Evolutionary conservation across 2,888 invertebrate species (phyloP).

Genomic region (Microplitis deprimator): DNA sequence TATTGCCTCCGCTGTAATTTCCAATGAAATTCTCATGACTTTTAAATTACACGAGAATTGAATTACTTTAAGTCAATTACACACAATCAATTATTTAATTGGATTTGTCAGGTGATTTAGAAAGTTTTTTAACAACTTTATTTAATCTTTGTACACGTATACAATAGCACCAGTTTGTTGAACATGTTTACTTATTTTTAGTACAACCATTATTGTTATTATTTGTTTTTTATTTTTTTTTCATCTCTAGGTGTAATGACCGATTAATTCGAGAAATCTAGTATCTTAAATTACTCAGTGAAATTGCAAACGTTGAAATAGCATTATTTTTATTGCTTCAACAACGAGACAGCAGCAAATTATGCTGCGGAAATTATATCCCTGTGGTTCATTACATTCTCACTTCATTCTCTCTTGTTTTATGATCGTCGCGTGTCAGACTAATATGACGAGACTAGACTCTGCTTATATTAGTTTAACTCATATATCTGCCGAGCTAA

Average conservation of each 20-base stretch:
- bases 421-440: slow-evolving; percentile 29
- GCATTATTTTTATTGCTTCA: slow-evolving; percentile 51
- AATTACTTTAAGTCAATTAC: slow-evolving; percentile 18
- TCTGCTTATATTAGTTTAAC: not conserved
- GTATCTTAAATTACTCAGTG: slow-evolving; percentile 47
- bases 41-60: slow-evolving; percentile 19
- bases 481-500: not conserved
- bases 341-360: slow-evolving; percentile 15
- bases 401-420: slow-evolving; percentile 27
- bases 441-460: slow-evolving; percentile 10
- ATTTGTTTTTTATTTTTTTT: not conserved
- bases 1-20: not conserved
- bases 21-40: not conserved
- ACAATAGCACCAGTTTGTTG: not conserved
- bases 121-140: slow-evolving; percentile 10
- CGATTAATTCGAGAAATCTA: slow-evolving; percentile 36
- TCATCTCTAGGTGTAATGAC: slow-evolving; percentile 23
- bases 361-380: slow-evolving; percentile 28
- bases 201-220: not conserved
- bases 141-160: not conserved
- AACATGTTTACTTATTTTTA: not conserved
- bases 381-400: slow-evolving; percentile 25
- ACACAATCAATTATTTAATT: slow-evolving; percentile 4
- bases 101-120: slow-evolving; percentile 11
- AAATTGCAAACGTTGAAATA: slow-evolving; percentile 57